Evolutionary conservation across 1,140 invertebrate species (phyloP).

Genomic region (Bactericera cockerelli): DNA sequence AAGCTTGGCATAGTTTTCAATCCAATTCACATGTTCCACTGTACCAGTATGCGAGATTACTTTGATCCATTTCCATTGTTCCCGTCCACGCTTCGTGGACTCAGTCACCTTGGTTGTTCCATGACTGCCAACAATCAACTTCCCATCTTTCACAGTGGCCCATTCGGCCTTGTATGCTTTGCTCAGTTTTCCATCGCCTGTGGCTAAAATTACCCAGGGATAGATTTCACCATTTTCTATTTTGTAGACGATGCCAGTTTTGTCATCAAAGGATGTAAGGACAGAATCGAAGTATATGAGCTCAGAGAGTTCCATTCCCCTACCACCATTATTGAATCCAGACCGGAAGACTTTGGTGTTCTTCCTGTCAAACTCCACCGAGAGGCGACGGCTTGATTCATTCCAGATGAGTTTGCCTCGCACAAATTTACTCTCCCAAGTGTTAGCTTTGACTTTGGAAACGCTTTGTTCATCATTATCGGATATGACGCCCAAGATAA

Average conservation of each 20-base stretch:
- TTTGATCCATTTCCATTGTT: conserved; percentile 72
- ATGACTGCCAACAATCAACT: conserved; percentile 80
- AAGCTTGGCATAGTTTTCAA: conserved; percentile 43
- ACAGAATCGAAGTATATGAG: conserved; percentile 81
- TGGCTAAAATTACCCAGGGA: conserved; percentile 79
- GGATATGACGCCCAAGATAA: conserved; percentile 58
- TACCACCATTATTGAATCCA: conserved; percentile 57
- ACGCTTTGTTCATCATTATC: conserved; percentile 78
- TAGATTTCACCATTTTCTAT: conserved; percentile 49
- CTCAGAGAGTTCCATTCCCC: conserved; percentile 95
- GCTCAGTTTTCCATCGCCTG: conserved; percentile 66
- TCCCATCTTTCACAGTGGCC: conserved; percentile 79
- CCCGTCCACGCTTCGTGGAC: background rate
- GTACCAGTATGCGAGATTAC: conserved; percentile 60
- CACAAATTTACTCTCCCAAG: background rate
- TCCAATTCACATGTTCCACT: conserved; percentile 54
- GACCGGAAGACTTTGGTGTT: conserved; percentile 42
- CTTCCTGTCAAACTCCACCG: conserved; percentile 51
- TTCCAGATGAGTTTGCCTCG: conserved; percentile 39
- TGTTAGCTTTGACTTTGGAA: conserved; percentile 31
- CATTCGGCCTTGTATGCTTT: conserved; percentile 91
- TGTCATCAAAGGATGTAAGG: conserved; percentile 78
- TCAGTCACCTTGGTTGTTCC: conserved; percentile 31
- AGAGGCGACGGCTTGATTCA: conserved; percentile 31
- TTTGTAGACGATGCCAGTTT: conserved; percentile 83